Evolutionary conservation across 2,113 vertebrate genomes (phyloP).

Genomic region (Oceanodroma tethys): DNA sequence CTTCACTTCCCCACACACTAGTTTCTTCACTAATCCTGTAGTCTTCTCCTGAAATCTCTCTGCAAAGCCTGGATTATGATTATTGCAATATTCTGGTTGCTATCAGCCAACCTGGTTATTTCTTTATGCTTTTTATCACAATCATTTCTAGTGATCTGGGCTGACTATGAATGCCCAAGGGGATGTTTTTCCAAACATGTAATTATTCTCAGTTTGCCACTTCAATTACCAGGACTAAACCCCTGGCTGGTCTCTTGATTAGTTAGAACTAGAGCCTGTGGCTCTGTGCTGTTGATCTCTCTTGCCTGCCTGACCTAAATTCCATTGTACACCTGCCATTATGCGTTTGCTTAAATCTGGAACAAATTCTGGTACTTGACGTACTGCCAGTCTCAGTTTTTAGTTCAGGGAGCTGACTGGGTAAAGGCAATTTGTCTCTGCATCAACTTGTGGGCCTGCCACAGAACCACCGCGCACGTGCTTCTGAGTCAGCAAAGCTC

Average conservation of each 20-base stretch:
- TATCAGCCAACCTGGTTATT: neutral
- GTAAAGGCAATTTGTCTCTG: neutral
- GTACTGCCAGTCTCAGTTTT: conserved; percentile 28
- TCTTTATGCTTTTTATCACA: neutral
- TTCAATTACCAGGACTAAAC: neutral
- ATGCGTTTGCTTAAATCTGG: neutral
- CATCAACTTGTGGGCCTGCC: neutral
- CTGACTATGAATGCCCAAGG: neutral
- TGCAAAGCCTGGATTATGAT: neutral
- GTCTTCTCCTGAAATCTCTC: neutral
- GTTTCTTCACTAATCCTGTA: neutral
- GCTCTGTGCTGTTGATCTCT: neutral
- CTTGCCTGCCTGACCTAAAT: conserved; percentile 36
- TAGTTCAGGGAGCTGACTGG: neutral
- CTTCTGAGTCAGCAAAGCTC: neutral
- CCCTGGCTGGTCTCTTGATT: neutral
- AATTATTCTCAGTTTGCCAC: conserved; percentile 9
- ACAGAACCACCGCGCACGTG: neutral
- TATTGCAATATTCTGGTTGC: neutral
- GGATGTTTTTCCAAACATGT: neutral
- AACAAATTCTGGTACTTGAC: conserved; percentile 29
- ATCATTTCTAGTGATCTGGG: neutral
- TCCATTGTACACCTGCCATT: conserved; percentile 42
- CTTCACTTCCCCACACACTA: neutral
- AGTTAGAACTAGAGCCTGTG: neutral